Percentiles rank a stretch among this genome's conserved stretches.
phyloP scores from a whole-genome alignment of 2,888 invertebrate genomes.

The Biston stratarius region DNA sequence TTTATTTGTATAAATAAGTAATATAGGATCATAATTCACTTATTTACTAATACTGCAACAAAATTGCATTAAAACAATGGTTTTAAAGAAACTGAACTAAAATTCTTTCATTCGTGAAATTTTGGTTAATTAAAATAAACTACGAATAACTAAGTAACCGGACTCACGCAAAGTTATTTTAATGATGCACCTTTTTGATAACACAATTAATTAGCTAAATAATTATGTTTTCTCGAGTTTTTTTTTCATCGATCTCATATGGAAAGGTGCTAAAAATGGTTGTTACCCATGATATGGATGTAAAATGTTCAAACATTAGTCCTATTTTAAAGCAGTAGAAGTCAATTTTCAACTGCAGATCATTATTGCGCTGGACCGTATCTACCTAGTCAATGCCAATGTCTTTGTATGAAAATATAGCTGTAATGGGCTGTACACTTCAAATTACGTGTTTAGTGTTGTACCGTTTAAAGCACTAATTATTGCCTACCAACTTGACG shows the following conservation, averaged over 20 bases:
- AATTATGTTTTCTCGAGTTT: slow-evolving; percentile 29
- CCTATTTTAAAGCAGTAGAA: slow-evolving; percentile 20
- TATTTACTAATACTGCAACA: slow-evolving; percentile 14
- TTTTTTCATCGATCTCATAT: slow-evolving; percentile 33
- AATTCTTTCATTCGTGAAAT: slow-evolving; percentile 10
- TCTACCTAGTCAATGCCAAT: slow-evolving; percentile 59
- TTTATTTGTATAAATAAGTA: neutral
- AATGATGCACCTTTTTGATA: slow-evolving; percentile 25
- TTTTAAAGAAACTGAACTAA: slow-evolving; percentile 12
- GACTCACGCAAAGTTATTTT: slow-evolving; percentile 41
- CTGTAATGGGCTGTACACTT: slow-evolving; percentile 36
- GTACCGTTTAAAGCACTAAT: slow-evolving; percentile 12
- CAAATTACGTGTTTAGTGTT: slow-evolving; percentile 26
- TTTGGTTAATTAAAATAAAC: slow-evolving; percentile 7
- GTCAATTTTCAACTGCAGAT: slow-evolving; percentile 11
- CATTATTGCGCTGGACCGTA: slow-evolving; percentile 16
- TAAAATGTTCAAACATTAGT: neutral
- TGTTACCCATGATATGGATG: neutral
- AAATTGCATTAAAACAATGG: slow-evolving; percentile 19
- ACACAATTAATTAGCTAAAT: slow-evolving; percentile 25
- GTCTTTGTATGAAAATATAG: slow-evolving; percentile 56
- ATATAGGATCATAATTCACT: neutral
- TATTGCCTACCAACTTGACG: slow-evolving; percentile 7
- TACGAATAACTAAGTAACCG: slow-evolving; percentile 25
- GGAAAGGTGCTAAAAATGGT: slow-evolving; percentile 15